Conservation (phyloP, 2,888 invertebrate species). For the Pseudococcus jackbeardsleyi region DNA sequence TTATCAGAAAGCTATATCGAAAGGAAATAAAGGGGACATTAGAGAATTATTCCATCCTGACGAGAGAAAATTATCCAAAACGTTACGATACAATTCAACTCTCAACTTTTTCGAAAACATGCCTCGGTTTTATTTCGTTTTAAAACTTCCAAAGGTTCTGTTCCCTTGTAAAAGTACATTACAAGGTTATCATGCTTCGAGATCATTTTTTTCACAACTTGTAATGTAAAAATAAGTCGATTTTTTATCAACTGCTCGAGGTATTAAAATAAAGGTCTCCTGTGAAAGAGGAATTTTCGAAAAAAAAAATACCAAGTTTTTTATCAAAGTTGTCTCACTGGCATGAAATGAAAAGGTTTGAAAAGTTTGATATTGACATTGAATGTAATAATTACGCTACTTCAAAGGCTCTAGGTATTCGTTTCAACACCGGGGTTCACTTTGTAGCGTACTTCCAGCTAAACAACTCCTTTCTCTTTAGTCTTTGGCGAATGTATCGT, state of each 20-base stretch:
- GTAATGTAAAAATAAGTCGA: neutral
- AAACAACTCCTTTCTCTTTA: neutral
- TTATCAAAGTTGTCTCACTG: neutral
- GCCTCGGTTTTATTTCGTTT: neutral
- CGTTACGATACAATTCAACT: neutral
- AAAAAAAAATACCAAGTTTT: neutral
- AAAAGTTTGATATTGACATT: slow-evolving; percentile 19
- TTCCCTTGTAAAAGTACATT: neutral
- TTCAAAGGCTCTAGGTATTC: neutral
- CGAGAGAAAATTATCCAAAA: no score
- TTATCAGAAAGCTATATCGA: neutral
- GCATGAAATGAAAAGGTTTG: neutral
- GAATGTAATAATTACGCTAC: neutral
- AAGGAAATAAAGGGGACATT: neutral
- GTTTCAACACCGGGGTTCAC: neutral
- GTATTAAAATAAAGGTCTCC: neutral
- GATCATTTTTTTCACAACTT: neutral
- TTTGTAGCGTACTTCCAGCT: neutral
- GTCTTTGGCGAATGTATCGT: neutral
- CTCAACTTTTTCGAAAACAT: neutral
- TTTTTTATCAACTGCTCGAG: no score
- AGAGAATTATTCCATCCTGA: no score
- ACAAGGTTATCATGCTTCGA: neutral
- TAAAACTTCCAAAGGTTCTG: neutral
- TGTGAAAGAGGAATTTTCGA: neutral